Evolutionary conservation across 2,888 invertebrate species (phyloP), one percentile per base, ranked within the genome.

Genomic region (Punctoribates punctum): DNA sequence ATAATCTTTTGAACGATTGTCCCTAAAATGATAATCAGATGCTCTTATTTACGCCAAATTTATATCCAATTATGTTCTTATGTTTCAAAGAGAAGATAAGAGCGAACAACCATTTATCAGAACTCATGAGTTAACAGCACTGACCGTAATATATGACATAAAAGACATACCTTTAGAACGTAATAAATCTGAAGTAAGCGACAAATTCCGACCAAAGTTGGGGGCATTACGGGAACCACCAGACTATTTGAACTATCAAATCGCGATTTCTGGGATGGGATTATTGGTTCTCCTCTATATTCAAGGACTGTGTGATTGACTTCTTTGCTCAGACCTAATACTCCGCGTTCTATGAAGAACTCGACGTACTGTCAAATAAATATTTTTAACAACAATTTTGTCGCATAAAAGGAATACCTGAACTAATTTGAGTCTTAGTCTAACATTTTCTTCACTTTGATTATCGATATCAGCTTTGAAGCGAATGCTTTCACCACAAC

Each of bases 291-390:
- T 3, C 89, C 89, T 80, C 88, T 86, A 82, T 90, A 90, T 83
- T 91, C 90, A 81, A 90, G 87, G 54, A 91, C 90, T 34, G 88
- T 85, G 82, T 90, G 90, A 79, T 87, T 87, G 67, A 88, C 83
- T 80, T 89, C 89, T 82, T 90, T 91, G 81, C 87, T 89, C 76
- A 90, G 87, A 0, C 90, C 90, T 75, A 90, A 84, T 11, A 90
- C 90, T 27, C 90, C 90, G 80, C 90, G 87, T 83, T 90, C 90
- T 80, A 91, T 90, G 83, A 89, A 90, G 83, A 89, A 91, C 83
- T 91, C 90, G 77, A 91, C 89, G 82, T 89, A 88, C 88, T 91
- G 86, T 70, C 85, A 81, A 77, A 54, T 48, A 42, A 34, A 57
- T 57, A 11, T 20, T 27, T 15, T 38, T 23, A 34, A 15, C 74